These are phyloP conservation scores for Melanotaenia nigrans DNA, from an alignment of 2,797 vertebrate species.

Conservation along the genomic window DNA sequence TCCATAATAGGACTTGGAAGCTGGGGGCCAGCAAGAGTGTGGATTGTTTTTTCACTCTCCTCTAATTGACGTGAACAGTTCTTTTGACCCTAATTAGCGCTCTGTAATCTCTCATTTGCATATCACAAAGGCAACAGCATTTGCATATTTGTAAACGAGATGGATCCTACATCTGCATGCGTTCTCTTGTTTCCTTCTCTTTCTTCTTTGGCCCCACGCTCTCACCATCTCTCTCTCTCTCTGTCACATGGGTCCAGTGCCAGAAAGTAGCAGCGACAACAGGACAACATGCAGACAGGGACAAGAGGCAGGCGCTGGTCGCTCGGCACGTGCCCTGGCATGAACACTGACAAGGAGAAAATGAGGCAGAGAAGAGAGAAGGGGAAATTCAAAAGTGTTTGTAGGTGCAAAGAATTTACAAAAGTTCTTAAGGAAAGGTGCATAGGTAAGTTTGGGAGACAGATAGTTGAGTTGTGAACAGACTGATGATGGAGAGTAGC, in stretches of 20 bases:
- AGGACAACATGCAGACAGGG: conserved; percentile 64
- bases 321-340: conserved; percentile 65
- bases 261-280: conserved; percentile 73
- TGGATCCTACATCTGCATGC: conserved; percentile 86
- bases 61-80: conserved; percentile 93
- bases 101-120: conserved; percentile 94
- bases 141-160: conserved; percentile 96
- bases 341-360: conserved; percentile 32
- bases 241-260: conserved; percentile 64
- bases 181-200: conserved; percentile 82
- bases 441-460: not conserved
- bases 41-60: conserved; percentile 84
- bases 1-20: conserved; percentile 75
- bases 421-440: conserved; percentile 21
- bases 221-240: conserved; percentile 30
- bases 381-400: conserved; percentile 33
- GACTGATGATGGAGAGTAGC: conserved; percentile 13
- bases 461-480: conserved; percentile 22
- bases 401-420: not conserved
- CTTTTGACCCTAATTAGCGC: conserved; percentile 97
- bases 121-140: conserved; percentile 93
- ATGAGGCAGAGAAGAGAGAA: conserved; percentile 14
- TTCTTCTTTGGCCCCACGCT: conserved; percentile 73
- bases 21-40: conserved; percentile 75
- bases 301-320: conserved; percentile 57